Base-by-base conservation (phyloP, 2,797 vertebrate species). In the Artibeus lituratus region DNA sequence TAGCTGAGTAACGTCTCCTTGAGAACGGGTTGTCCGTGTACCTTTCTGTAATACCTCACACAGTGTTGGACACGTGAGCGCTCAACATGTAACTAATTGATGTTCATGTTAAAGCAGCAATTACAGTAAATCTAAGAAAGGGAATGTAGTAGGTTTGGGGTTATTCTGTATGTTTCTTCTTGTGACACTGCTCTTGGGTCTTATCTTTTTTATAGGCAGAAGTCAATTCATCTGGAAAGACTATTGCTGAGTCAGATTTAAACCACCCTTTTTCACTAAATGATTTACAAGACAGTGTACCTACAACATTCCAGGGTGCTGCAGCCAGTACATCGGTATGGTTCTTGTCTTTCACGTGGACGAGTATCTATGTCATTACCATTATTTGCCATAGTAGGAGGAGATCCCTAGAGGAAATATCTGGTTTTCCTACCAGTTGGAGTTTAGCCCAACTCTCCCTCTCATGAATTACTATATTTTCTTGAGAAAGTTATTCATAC, bases 201-300 rank as follows among this genome's bases (percentile, higher is more conserved):
- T 95, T 95, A 7, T 92, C 29, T 98, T 24, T 70, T 98, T 96
- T 97, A 69, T 87, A 98, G 98, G 98, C 98, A 91, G 98, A 99
- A 98, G 98, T 98, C 74, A 98, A 93, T 97, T 98, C 98, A 49
- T 98, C 98, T 92, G 97, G 98, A 96, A 99, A 98, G 57, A 96
- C 98, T 92, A 96, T 97, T 16, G 88, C 98, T 90, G 98, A 98
- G 0, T 95, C 98, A 3, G 97, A 97, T 72, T 70, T 97, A 92
- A 98, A 70, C 84, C 95, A 82, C 37, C 96, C 98, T 78, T 94
- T 96, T 2, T n/a, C 97, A 80, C 91, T 97, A 14, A 72, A 0
- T 76, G 98, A 98, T 72, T 91, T 97, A 83, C 98, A 97, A 83
- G 99, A 99, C 86, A 92, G 82, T 57, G 89, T 80, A 92, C 91